Evolutionary conservation across 2,797 vertebrate species (phyloP).

Genomic region (Anguilla megastoma): DNA sequence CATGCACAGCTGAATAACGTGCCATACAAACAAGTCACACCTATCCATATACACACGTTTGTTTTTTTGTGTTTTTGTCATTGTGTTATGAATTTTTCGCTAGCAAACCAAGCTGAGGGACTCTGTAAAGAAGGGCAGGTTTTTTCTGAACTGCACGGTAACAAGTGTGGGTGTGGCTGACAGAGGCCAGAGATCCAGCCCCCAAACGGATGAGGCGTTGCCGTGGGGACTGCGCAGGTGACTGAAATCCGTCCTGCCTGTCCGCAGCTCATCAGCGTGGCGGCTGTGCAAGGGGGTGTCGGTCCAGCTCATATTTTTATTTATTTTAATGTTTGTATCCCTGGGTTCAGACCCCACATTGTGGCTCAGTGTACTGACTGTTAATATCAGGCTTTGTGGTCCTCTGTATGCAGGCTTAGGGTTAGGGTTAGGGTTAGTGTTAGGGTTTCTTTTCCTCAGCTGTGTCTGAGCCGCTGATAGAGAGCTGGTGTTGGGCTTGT

Average conservation of each 20-base stretch:
- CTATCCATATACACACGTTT: background rate
- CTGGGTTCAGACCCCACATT: background rate
- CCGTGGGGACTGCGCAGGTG: too few species aligned
- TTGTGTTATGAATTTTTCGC: background rate
- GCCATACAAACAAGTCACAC: background rate
- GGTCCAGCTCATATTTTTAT: background rate
- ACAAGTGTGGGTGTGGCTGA: background rate
- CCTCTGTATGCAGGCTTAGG: background rate
- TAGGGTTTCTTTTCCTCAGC: background rate
- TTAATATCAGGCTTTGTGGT: background rate
- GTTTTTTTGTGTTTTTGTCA: background rate
- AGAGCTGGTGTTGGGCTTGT: background rate
- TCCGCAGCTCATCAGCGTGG: background rate
- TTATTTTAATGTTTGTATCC: background rate
- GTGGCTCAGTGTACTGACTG: background rate
- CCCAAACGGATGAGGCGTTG: background rate
- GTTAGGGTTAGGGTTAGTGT: too few species aligned
- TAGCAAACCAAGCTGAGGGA: background rate
- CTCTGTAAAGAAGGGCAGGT: background rate
- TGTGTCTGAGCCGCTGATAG: background rate
- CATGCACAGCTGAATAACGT: background rate
- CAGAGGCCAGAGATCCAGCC: background rate
- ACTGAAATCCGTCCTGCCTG: background rate
- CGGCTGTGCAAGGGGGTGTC: background rate
- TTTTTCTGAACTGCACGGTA: background rate